Evolutionary conservation across 1,140 invertebrate genomes (phyloP).

Genomic region (Tyrophagus putrescentiae): DNA sequence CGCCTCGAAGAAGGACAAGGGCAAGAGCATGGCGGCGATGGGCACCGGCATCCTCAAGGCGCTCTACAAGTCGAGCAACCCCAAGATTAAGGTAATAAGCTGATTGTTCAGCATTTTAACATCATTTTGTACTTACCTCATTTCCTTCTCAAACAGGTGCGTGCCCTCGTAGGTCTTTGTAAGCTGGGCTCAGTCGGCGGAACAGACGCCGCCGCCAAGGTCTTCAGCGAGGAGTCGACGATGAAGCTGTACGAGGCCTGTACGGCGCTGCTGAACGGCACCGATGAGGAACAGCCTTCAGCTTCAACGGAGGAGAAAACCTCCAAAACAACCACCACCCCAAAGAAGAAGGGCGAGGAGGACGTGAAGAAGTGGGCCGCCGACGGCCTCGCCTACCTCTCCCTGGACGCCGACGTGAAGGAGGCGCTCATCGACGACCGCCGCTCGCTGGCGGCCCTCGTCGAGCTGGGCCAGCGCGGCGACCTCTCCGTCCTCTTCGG

Average conservation of each 20-base stretch:
- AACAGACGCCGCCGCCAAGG: constrained; percentile 78
- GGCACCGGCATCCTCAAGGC: constrained; percentile 87
- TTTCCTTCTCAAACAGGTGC: too few species aligned
- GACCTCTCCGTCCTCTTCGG: constrained; percentile 76
- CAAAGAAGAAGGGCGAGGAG: too few species aligned
- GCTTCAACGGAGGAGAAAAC: background rate
- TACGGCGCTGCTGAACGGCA: constrained; percentile 38
- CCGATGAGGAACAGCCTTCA: constrained; percentile 4
- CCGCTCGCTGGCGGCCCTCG: constrained; percentile 60
- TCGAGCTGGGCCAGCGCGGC: constrained; percentile 62
- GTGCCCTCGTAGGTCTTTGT: constrained; percentile 83
- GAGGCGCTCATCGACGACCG: constrained; percentile 83
- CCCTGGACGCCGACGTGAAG: constrained; percentile 95
- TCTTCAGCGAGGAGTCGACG: constrained; percentile 87
- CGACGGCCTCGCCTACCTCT: constrained; percentile 91
- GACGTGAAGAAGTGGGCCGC: constrained; percentile 88
- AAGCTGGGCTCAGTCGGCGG: constrained; percentile 91
- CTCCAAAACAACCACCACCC: background rate
- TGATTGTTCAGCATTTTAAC: too few species aligned
- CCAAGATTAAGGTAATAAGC: constrained; percentile 71
- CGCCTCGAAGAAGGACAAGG: constrained; percentile 93
- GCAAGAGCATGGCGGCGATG: constrained; percentile 69
- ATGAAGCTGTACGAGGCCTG: constrained; percentile 87
- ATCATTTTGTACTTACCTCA: too few species aligned
- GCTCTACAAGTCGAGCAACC: constrained; percentile 77